Percentiles rank a stretch among this genome's conserved stretches.
These are phyloP conservation scores for Galeruca laticollis DNA, from an alignment of 2,888 invertebrate species.

Conservation along the genomic window DNA sequence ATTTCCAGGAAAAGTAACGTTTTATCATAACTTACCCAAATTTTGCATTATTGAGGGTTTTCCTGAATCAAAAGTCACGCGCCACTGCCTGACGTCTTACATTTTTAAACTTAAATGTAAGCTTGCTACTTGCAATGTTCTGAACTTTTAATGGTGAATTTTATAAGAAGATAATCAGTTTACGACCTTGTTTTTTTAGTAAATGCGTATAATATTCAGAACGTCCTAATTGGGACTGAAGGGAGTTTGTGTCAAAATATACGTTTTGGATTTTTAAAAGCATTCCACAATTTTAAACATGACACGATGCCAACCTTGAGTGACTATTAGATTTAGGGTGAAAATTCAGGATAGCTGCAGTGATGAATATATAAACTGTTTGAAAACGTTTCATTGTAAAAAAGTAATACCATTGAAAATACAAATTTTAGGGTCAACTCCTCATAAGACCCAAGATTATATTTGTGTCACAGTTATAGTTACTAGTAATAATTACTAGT, in stretches of 20 bases:
- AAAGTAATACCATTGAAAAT: too few species aligned
- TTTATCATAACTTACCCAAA: too few species aligned
- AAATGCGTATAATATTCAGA: constrained; percentile 12
- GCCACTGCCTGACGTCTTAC: constrained; percentile 9
- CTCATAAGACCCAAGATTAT: too few species aligned
- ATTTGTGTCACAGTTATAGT: too few species aligned
- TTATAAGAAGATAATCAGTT: constrained; percentile 21
- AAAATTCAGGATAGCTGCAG: background rate
- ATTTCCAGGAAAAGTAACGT: too few species aligned
- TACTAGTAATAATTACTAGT: too few species aligned
- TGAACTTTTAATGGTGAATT: constrained; percentile 21
- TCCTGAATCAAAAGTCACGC: too few species aligned
- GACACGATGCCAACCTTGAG: background rate
- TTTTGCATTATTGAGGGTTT: too few species aligned
- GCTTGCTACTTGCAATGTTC: constrained; percentile 5
- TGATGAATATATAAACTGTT: background rate
- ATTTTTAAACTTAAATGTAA: constrained; percentile 3
- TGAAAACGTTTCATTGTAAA: background rate
- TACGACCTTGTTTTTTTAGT: constrained; percentile 16
- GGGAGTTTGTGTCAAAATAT: constrained; percentile 11
- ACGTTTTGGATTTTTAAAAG: constrained; percentile 16
- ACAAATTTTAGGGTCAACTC: too few species aligned
- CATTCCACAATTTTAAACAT: constrained; percentile 7
- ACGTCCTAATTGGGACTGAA: background rate
- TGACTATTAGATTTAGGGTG: background rate